Conservation (phyloP, 2,797 vertebrate genomes). For the Poeciliopsis gracilis region DNA sequence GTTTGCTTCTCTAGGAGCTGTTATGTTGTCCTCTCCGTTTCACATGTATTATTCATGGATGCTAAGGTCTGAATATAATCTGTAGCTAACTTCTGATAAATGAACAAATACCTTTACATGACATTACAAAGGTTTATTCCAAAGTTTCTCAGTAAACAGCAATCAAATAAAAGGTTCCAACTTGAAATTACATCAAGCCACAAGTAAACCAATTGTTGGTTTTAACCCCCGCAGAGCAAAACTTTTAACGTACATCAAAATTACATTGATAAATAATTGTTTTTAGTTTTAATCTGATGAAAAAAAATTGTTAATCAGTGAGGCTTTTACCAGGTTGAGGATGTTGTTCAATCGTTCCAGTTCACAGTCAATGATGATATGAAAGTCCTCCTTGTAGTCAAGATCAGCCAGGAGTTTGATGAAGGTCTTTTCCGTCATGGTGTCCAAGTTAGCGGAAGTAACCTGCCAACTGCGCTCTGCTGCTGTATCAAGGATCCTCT, state of each 20-base stretch:
- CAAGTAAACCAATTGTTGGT: background rate
- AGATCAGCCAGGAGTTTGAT: conserved; percentile 90
- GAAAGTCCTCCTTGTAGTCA: conserved; percentile 92
- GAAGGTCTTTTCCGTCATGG: conserved; percentile 89
- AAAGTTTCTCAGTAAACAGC: background rate
- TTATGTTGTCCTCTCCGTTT: background rate
- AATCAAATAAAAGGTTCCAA: background rate
- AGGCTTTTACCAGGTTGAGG: conserved; percentile 86
- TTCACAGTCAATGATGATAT: conserved; percentile 94
- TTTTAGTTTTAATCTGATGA: background rate
- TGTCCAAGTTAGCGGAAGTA: conserved; percentile 93
- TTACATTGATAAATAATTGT: background rate
- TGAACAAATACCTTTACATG: background rate
- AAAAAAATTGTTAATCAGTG: background rate
- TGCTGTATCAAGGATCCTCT: conserved; percentile 94
- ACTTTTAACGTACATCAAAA: background rate
- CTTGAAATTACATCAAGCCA: background rate
- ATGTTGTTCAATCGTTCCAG: conserved; percentile 91
- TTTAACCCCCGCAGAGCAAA: background rate
- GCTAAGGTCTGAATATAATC: background rate
- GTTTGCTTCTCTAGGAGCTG: background rate
- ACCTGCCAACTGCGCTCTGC: conserved; percentile 95
- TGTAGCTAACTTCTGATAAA: background rate
- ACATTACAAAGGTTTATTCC: background rate
- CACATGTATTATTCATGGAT: background rate